Conservation (phyloP, 2,797 vertebrate species). For the Margarornis squamiger region DNA sequence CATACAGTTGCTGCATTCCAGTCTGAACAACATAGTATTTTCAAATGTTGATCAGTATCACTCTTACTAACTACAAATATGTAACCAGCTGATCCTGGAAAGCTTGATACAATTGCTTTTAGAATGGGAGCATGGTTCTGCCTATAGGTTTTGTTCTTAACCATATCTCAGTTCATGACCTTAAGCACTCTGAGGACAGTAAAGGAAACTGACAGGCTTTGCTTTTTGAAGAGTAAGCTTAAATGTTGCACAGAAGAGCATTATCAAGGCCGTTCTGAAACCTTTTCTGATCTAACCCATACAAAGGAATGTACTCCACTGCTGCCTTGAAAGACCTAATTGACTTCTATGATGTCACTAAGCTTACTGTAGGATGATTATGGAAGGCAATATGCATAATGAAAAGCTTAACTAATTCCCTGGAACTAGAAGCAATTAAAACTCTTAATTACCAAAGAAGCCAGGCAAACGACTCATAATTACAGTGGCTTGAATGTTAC, state of each 20-base stretch:
- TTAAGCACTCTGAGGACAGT: not conserved
- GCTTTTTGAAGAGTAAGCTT: constrained; percentile 39
- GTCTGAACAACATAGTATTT: not conserved
- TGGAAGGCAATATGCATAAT: constrained; percentile 67
- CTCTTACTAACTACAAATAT: not conserved
- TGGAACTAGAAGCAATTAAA: constrained; percentile 80
- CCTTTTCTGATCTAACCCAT: constrained; percentile 54
- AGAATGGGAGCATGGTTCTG: not conserved
- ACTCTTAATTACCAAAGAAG: constrained; percentile 78
- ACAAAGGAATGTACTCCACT: constrained; percentile 68
- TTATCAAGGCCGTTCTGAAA: constrained; percentile 53
- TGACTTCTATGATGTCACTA: constrained; percentile 78
- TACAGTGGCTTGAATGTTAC: constrained; percentile 62
- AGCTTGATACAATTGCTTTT: not conserved
- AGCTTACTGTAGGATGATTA: constrained; percentile 62
- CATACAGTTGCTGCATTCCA: not conserved
- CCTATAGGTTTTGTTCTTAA: constrained; percentile 32
- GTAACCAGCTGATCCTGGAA: not conserved
- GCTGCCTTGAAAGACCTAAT: constrained; percentile 70
- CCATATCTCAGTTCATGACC: not conserved
- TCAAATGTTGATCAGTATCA: not conserved
- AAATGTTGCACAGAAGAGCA: constrained; percentile 38
- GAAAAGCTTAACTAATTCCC: constrained; percentile 76
- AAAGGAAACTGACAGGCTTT: constrained; percentile 13
- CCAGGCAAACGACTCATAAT: constrained; percentile 78